phyloP scores from a whole-genome alignment of 1,140 invertebrate genomes.

The Achatina immaculata region DNA sequence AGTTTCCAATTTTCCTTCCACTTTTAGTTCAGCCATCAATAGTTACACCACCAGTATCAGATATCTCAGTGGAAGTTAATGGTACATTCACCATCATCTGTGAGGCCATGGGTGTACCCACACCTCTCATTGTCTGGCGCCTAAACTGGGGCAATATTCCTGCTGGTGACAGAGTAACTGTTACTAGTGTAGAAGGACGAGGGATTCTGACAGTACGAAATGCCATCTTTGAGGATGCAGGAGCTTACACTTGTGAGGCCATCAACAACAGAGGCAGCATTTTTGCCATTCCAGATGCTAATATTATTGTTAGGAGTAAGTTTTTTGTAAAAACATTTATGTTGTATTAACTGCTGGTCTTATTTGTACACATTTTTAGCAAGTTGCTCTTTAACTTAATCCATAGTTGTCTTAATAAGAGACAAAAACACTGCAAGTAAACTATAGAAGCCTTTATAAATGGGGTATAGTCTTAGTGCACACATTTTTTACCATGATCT shows the following conservation, averaged over 20 bases:
- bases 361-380: no score
- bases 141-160: slow-evolving; percentile 96
- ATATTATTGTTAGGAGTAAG: slow-evolving; percentile 82
- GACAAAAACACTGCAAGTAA: no score
- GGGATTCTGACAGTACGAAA: slow-evolving; percentile 86
- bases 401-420: no score
- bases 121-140: slow-evolving; percentile 93
- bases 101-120: slow-evolving; percentile 88
- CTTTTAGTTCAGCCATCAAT: slow-evolving; percentile 76
- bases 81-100: slow-evolving; percentile 85
- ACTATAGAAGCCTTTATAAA: no score
- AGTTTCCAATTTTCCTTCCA: no score
- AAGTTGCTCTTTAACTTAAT: no score
- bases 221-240: slow-evolving; percentile 82
- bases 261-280: slow-evolving; percentile 88
- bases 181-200: slow-evolving; percentile 82
- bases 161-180: slow-evolving; percentile 83
- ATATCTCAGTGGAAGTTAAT: slow-evolving; percentile 79
- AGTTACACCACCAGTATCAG: slow-evolving; percentile 76
- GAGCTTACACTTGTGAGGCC: slow-evolving; percentile 97
- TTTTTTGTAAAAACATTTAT: no score
- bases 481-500: no score
- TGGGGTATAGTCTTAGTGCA: no score
- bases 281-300: slow-evolving; percentile 91
- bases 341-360: no score